Evolutionary conservation across 2,888 invertebrate genomes (phyloP).

Genomic region (Urechis unicinctus): DNA sequence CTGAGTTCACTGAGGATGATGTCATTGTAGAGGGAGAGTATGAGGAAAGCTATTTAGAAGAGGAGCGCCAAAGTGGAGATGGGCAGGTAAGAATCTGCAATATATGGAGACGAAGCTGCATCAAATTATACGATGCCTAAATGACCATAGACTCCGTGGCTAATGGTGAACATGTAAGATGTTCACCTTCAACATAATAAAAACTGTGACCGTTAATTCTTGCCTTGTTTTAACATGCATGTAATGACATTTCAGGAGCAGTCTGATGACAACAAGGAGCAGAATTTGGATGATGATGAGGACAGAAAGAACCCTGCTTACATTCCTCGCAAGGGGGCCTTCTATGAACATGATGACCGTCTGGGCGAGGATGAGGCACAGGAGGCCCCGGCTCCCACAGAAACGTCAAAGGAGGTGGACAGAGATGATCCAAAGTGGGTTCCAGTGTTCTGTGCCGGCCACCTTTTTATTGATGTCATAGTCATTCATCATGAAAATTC

Average conservation of each 20-base stretch:
- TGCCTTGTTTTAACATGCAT: no score
- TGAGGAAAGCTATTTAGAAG: constrained; percentile 20
- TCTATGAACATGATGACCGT: constrained; percentile 84
- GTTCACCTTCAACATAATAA: no score
- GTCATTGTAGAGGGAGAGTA: background rate
- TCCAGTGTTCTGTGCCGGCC: no score
- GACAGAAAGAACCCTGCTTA: constrained; percentile 95
- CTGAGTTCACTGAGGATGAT: constrained; percentile 3
- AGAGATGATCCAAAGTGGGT: no score
- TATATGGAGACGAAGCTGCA: no score
- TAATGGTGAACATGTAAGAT: no score
- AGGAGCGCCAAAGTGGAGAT: constrained; percentile 65
- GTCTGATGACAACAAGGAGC: constrained; percentile 23
- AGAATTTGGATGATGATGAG: constrained; percentile 81
- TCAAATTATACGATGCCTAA: no score
- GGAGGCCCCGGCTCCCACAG: background rate
- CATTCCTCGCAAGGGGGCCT: constrained; percentile 90
- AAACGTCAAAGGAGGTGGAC: background rate
- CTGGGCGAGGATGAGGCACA: constrained; percentile 20
- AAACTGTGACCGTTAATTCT: no score
- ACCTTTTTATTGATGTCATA: no score
- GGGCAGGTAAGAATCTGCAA: constrained; percentile 60
- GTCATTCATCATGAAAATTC: no score
- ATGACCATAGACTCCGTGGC: no score
- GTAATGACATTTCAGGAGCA: constrained; percentile 46